These are phyloP conservation scores for Coremacera marginata DNA, from an alignment of 2,888 invertebrate genomes.

Conservation along the genomic window DNA sequence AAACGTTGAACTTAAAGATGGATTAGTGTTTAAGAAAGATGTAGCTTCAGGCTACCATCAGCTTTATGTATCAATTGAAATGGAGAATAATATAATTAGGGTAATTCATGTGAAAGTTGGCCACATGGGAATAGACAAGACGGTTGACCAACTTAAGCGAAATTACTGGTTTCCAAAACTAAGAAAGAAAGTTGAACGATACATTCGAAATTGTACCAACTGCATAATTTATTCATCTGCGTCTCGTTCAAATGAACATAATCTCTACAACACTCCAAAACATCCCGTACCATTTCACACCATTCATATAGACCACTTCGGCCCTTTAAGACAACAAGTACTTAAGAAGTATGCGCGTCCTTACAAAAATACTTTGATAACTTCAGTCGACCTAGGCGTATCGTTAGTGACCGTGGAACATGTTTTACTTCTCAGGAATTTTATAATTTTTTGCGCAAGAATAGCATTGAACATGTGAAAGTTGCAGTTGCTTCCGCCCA, in stretches of 20 bases:
- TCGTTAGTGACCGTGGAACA: conserved; percentile 31
- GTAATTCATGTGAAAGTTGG: conserved; percentile 25
- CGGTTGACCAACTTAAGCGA: conserved; percentile 3
- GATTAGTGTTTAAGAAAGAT: conserved; percentile 24
- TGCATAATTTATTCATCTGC: neutral
- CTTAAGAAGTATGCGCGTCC: conserved; percentile 21
- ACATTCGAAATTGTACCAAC: neutral
- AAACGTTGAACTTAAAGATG: conserved; percentile 25
- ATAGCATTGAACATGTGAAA: conserved; percentile 25
- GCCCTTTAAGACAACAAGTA: conserved; percentile 20
- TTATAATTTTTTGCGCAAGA: neutral
- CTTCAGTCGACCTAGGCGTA: conserved; percentile 15
- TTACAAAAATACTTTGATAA: conserved; percentile 27
- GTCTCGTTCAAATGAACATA: conserved; percentile 23
- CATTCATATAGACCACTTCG: conserved; percentile 25
- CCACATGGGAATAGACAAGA: conserved; percentile 24
- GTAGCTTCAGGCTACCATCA: neutral
- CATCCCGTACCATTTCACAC: conserved; percentile 27
- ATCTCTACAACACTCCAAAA: neutral
- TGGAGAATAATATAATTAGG: conserved; percentile 27
- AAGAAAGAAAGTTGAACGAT: neutral
- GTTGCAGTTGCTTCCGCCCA: conserved; percentile 22
- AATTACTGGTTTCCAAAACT: conserved; percentile 34
- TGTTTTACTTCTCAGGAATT: conserved; percentile 39
- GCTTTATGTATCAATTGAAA: conserved; percentile 8